These are phyloP conservation scores for Uropsilus gracilis DNA, from an alignment of 2,113 vertebrate genomes.

Conservation along the genomic window DNA sequence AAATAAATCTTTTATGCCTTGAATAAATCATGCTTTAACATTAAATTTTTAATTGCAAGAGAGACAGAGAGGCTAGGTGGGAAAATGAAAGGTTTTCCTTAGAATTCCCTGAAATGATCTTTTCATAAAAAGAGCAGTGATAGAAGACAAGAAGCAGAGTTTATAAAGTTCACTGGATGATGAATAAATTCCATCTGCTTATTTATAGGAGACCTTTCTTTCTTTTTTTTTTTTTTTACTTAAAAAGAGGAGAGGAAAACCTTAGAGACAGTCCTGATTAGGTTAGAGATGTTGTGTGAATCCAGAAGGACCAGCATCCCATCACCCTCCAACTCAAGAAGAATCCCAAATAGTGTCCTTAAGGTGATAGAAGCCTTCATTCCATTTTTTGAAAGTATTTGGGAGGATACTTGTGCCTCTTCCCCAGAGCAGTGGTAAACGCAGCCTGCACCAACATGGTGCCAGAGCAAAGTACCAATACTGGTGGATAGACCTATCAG, in stretches of 20 bases:
- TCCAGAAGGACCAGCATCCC: neutral
- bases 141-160: neutral
- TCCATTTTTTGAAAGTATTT: neutral
- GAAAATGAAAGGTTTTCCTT: neutral
- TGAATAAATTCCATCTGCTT: neutral
- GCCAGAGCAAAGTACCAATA: neutral
- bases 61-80: neutral
- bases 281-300: neutral
- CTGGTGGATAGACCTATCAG: too few relatives aligned
- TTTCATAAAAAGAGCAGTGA: neutral
- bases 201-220: neutral
- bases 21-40: neutral
- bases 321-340: neutral
- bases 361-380: neutral
- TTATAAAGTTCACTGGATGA: neutral
- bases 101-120: neutral
- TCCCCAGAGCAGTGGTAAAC: neutral
- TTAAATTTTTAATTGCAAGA: neutral
- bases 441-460: neutral
- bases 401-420: neutral
- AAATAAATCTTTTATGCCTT: neutral
- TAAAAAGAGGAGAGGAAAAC: neutral
- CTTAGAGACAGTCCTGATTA: neutral
- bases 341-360: neutral
- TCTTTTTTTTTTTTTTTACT: neutral